Evolutionary conservation across 2,113 vertebrate species (phyloP).

Genomic region (Xiphophorus maculatus): DNA sequence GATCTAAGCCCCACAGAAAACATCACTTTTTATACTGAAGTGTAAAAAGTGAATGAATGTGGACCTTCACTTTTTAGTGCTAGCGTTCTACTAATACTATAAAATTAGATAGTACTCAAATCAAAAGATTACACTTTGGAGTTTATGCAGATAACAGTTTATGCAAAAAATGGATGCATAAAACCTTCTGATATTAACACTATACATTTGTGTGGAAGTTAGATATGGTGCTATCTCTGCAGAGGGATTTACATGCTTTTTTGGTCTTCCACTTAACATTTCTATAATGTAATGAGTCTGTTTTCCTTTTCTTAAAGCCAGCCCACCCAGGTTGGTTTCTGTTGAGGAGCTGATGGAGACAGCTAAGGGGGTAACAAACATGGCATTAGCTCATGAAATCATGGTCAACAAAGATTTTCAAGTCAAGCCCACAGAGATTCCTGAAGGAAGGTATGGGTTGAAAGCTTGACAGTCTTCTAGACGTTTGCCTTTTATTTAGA

Average conservation of each 20-base stretch:
- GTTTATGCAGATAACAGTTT: neutral
- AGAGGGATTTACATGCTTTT: neutral
- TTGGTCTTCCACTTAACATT: neutral
- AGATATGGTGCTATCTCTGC: neutral
- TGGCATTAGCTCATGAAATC: constrained; percentile 96
- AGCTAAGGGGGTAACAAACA: constrained; percentile 92
- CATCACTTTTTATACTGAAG: too few species aligned
- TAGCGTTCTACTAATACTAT: too few species aligned
- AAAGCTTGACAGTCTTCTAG: neutral
- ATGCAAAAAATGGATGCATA: neutral
- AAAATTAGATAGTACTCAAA: too few species aligned
- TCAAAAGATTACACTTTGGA: neutral
- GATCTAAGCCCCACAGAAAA: too few species aligned
- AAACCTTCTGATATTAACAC: neutral
- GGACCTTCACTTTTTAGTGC: too few species aligned
- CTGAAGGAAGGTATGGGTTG: constrained; percentile 87
- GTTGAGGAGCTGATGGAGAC: constrained; percentile 92
- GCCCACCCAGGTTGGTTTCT: constrained; percentile 85
- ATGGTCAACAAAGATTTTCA: constrained; percentile 89
- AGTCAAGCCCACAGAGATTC: constrained; percentile 86
- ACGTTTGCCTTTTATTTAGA: neutral
- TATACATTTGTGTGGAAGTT: neutral
- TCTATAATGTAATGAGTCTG: neutral
- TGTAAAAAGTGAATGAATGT: too few species aligned
- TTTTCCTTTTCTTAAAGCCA: constrained; percentile 79